A percentile compares a stretch with the other conserved stretches of the same genome.
Evolutionary conservation across 2,888 invertebrate species (phyloP).

Genomic region (Tachina lurida): DNA sequence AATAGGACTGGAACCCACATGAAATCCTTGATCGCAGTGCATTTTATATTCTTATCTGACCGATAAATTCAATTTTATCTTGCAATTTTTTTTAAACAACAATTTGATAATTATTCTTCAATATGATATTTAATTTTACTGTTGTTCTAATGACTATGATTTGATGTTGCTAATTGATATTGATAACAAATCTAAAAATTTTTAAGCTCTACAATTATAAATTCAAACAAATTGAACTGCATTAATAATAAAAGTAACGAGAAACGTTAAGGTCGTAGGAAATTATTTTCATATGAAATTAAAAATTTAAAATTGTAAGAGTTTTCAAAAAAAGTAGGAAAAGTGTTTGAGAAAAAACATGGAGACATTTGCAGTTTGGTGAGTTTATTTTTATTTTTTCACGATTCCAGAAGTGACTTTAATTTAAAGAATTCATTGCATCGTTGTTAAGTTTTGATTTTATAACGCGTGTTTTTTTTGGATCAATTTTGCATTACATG

Average conservation of each 20-base stretch:
- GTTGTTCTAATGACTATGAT: background rate
- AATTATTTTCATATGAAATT: background rate
- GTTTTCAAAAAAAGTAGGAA: background rate
- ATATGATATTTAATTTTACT: background rate
- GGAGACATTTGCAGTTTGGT: constrained; percentile 28
- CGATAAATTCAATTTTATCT: background rate
- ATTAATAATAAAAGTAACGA: background rate
- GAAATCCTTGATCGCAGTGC: background rate
- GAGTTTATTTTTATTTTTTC: constrained; percentile 4
- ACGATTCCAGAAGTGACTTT: background rate
- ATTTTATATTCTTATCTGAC: background rate
- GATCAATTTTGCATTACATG: too few species aligned
- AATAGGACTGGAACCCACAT: too few species aligned
- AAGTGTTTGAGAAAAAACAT: background rate
- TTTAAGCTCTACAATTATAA: background rate
- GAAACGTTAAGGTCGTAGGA: background rate
- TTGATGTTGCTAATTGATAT: background rate
- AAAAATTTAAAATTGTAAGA: background rate
- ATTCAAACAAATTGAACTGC: background rate
- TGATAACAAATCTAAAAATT: constrained; percentile 15
- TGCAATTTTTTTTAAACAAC: background rate
- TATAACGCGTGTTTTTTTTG: background rate
- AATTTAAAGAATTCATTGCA: background rate
- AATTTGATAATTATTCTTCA: background rate
- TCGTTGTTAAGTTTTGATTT: background rate